Evolutionary conservation across 1,140 invertebrate genomes (phyloP), one percentile per base, ranked within the genome.

Genomic region (Drosophila sechellia): DNA sequence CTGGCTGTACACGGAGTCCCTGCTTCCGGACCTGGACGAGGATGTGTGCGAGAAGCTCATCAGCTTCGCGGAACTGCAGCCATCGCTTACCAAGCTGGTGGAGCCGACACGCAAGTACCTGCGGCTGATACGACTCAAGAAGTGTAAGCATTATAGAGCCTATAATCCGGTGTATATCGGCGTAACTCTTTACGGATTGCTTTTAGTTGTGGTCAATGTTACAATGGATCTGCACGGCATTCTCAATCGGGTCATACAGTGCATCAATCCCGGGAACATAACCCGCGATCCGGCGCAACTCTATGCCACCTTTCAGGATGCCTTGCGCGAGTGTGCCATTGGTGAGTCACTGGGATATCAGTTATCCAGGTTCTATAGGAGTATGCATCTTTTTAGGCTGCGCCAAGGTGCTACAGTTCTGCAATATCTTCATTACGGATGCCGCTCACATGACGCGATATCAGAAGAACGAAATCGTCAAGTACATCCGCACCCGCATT

Each of bases 381-480:
- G n/a, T 56, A 10, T n/a, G 17, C 40, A 22, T 25, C 4, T 0
- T 6, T 40, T 8, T 1, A 93, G 93, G 92, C 56, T 92, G 89
- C 63, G 93, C 91, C 12, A 95, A 95, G 81, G 89, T 95, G 12
- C 72, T 95, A n/a, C 92, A 94, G 50, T 92, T 95, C 15, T 95
- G 94, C 90, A 94, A 95, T 81, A 91, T 95, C 42, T 95, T 95
- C 80, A 93, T 94, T 15, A 94, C 93, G 72, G 93, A 94, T 57
- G 95, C 94, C 86, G 87, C 85, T 0, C 93, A 93, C 64, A 86
- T 95, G 53, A 93, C 94, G 4, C 91, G 93, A 45, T 93, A 94
- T 59, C 94, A 95, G 83, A 93, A 94, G 66, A 93, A 95, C 80
- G 94, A 95, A 85, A 95, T 95, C 17, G 94, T 95, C 57, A 93